These are phyloP conservation scores for Silurus glanis DNA, from an alignment of 2,113 vertebrate species.

Conservation along the genomic window DNA sequence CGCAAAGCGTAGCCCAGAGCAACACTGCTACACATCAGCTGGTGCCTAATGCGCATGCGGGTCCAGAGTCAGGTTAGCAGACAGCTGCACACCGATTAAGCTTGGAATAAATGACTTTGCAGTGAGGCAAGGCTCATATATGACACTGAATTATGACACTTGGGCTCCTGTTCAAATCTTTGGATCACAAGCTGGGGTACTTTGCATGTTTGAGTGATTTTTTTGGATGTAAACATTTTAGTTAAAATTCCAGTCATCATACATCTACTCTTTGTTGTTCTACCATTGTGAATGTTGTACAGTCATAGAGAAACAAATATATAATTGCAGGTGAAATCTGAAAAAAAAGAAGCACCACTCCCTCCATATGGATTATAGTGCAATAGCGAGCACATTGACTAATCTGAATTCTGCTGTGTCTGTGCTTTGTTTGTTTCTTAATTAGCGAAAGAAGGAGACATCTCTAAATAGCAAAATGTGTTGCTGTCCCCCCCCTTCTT, in stretches of 20 bases:
- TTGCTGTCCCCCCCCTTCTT: slow-evolving; percentile 54
- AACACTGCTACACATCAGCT: slow-evolving; percentile 76
- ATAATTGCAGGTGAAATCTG: neutral
- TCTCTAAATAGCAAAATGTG: slow-evolving; percentile 71
- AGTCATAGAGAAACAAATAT: neutral
- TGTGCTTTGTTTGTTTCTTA: slow-evolving; percentile 67
- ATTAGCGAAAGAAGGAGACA: slow-evolving; percentile 68
- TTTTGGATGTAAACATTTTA: slow-evolving; percentile 27
- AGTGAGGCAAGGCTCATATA: slow-evolving; percentile 2
- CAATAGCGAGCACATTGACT: neutral
- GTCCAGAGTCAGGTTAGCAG: slow-evolving; percentile 73
- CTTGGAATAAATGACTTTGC: slow-evolving; percentile 50
- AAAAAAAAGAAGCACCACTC: neutral
- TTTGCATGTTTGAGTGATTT: slow-evolving; percentile 28
- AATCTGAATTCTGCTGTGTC: slow-evolving; percentile 45
- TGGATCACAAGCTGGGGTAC: slow-evolving; percentile 11
- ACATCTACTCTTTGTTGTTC: neutral
- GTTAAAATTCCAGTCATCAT: slow-evolving; percentile 14
- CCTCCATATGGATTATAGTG: slow-evolving; percentile 22
- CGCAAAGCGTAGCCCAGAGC: slow-evolving; percentile 69
- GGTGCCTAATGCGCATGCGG: slow-evolving; percentile 73
- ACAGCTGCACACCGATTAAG: slow-evolving; percentile 55
- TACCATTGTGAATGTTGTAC: neutral
- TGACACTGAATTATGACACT: slow-evolving; percentile 39
- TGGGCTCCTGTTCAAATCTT: slow-evolving; percentile 12